Evolutionary conservation across 2,888 invertebrate species (phyloP), one percentile per base, ranked within the genome.

Genomic region (Drosophila maculinotata): DNA sequence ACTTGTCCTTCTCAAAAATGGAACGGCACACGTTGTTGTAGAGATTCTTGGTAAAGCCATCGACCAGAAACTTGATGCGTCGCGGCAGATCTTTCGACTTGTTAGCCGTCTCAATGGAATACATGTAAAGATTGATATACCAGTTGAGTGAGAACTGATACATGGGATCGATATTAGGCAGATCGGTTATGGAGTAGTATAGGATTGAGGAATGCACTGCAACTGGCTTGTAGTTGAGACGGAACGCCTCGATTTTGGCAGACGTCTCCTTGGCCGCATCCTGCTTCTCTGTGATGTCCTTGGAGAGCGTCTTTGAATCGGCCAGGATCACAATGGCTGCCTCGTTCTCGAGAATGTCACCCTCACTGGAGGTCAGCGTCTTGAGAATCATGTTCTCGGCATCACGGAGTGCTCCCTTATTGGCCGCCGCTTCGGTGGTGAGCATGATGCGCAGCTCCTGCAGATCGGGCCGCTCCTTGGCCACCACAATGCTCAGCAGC

Each of bases 91-190:
- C 95, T 76, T 94, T 96, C 92, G 93, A 87, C 59, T 92, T 91
- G 72, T 92, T 92, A 1, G 92, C 91, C 54, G 88, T 89, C 69
- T 92, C 92, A 68, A 92, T 91, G 7, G 92, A 92, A 57, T 87
- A 91, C 74, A 90, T 86, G 41, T 92, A 92, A 48, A 98, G 94
- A 69, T 94, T 94, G 79, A 97, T 95, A 89, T 97, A 98, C 98
- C 98, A 98, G 86, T 96, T 96, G 14, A 98, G 92, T 0, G 98
- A 98, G 91, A 97, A 98, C 91, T 98, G 98, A 91, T 98, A 98
- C 98, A 98, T 98, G 10, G 97, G 97, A 91, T 98, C 97, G 23
- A 98, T 95, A 82, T 94, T 95, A 36, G 97, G 95, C 89, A 98
- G 93, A 89, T 97, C 97, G 0, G 95, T 95, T 9, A 97, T 93